Evolutionary conservation across 2,797 vertebrate genomes (phyloP).

Genomic region (Philypnodon macrostomus): DNA sequence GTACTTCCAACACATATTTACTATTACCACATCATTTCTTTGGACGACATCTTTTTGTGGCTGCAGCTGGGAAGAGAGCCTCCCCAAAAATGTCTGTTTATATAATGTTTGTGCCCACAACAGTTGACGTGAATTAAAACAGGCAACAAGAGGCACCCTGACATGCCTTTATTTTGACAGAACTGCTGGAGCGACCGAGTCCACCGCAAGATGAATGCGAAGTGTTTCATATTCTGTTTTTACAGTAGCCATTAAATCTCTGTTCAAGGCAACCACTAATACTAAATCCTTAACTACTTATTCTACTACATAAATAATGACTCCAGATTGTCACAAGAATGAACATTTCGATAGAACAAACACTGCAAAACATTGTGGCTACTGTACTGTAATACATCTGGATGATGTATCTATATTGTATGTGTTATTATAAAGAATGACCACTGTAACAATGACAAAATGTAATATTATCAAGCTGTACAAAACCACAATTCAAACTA

Average conservation of each 20-base stretch:
- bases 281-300: background rate
- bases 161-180: slow-evolving; percentile 10
- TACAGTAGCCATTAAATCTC: background rate
- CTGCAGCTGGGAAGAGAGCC: slow-evolving; percentile 14
- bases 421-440: too few relatives aligned
- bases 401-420: too few relatives aligned
- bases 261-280: background rate
- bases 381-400: too few relatives aligned
- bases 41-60: slow-evolving; percentile 27
- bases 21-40: slow-evolving; percentile 23
- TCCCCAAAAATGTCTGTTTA: slow-evolving; percentile 1
- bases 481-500: too few relatives aligned
- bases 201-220: slow-evolving; percentile 1
- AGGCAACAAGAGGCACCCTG: slow-evolving; percentile 1
- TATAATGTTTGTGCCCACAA: background rate
- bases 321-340: too few relatives aligned
- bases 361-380: too few relatives aligned
- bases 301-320: too few relatives aligned
- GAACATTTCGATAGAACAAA: too few relatives aligned
- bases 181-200: slow-evolving; percentile 4
- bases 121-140: background rate
- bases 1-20: slow-evolving; percentile 48
- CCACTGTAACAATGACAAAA: too few relatives aligned
- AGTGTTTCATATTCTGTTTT: slow-evolving; percentile 4
- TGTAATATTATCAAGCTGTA: too few relatives aligned